These are phyloP conservation scores for Callyntrura guangdongensis DNA, from an alignment of 2,888 invertebrate genomes.

Conservation along the genomic window DNA sequence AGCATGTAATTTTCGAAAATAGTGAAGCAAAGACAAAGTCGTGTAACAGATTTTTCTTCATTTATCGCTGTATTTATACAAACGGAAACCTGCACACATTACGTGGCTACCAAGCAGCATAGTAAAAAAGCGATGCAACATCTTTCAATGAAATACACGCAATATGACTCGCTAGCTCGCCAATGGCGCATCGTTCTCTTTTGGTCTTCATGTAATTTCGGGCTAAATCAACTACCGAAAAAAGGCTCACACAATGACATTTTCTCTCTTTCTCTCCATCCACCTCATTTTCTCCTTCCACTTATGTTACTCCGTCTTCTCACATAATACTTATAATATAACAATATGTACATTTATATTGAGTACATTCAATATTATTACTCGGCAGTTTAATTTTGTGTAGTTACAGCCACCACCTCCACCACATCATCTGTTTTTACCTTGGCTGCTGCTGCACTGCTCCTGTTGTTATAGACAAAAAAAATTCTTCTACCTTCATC, in stretches of 20 bases:
- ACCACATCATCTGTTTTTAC: constrained; percentile 42
- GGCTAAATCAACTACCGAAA: not conserved
- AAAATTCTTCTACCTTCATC: constrained; percentile 40
- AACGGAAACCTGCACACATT: not conserved
- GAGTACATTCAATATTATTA: not conserved
- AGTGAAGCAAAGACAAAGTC: not conserved
- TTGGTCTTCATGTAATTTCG: constrained; percentile 1
- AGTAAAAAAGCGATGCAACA: constrained; percentile 11
- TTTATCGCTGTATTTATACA: not conserved
- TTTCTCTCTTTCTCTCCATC: not conserved
- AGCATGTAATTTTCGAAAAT: not conserved
- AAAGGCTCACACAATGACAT: constrained; percentile 15
- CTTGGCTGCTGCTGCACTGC: not conserved
- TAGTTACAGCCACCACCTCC: not conserved
- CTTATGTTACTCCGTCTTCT: not conserved
- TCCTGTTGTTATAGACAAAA: constrained; percentile 29
- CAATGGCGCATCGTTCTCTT: constrained; percentile 35
- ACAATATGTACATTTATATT: constrained; percentile 1
- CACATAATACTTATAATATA: not conserved
- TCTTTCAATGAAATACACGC: constrained; percentile 34
- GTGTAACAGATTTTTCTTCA: not conserved
- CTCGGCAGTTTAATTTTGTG: not conserved
- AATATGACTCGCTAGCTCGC: constrained; percentile 19
- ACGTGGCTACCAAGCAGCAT: not conserved
- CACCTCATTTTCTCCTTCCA: not conserved